These are phyloP conservation scores for Madoqua kirkii DNA, from an alignment of 2,113 vertebrate species.

Conservation along the genomic window DNA sequence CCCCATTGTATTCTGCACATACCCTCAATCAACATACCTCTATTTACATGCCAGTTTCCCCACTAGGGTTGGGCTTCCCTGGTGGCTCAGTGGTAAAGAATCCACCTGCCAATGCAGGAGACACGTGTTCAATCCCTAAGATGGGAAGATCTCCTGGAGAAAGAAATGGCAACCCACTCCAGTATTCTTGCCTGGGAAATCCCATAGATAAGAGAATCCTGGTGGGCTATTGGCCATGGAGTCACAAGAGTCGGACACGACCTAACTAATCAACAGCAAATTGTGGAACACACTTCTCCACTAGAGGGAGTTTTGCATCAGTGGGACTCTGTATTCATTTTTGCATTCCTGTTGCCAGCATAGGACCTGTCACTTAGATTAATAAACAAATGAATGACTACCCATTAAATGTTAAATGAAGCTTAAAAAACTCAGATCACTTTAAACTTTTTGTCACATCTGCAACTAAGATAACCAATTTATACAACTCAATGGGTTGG, in stretches of 20 bases:
- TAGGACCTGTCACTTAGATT: not conserved
- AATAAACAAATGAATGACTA: slow-evolving; percentile 8
- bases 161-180: not conserved
- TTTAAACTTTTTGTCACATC: slow-evolving; percentile 34
- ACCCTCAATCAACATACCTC: not conserved
- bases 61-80: not conserved
- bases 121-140: not conserved
- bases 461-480: slow-evolving; percentile 9
- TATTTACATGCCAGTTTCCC: not conserved
- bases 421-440: not conserved
- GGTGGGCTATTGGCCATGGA: not conserved
- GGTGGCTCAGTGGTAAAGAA: not conserved
- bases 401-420: slow-evolving; percentile 17
- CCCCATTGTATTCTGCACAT: not conserved
- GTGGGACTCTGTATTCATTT: not conserved
- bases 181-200: not conserved
- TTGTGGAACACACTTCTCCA: not conserved
- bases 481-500: not conserved
- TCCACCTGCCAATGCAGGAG: not conserved
- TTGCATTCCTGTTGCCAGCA: not conserved
- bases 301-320: not conserved
- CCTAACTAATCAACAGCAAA: not conserved
- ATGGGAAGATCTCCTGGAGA: not conserved
- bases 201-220: not conserved
- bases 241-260: not conserved